Conservation (phyloP, 2,113 vertebrate genomes). For the Desmodus rotundus region DNA sequence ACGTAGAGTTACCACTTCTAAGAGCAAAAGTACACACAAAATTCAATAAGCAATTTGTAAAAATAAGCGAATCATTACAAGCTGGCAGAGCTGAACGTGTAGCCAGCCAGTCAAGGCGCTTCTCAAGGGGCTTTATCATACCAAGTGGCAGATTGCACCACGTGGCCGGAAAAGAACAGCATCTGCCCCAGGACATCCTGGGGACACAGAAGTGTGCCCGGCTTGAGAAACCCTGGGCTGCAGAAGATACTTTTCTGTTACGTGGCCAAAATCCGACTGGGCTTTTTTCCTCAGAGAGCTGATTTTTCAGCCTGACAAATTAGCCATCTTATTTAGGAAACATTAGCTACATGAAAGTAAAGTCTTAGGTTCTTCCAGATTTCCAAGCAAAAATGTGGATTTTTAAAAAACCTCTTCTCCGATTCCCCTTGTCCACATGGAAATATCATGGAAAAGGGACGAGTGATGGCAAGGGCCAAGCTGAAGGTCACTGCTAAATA, state of each 20-base stretch:
- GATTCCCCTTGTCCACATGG: neutral
- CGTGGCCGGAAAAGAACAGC: neutral
- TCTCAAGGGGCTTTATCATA: neutral
- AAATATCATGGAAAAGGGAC: neutral
- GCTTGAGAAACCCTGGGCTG: neutral
- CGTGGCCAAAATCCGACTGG: neutral
- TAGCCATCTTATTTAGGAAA: neutral
- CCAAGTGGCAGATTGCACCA: neutral
- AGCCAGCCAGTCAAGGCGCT: neutral
- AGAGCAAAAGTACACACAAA: neutral
- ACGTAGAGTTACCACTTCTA: neutral
- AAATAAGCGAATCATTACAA: neutral
- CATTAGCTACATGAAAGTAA: neutral
- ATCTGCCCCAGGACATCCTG: neutral
- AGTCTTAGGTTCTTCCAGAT: neutral
- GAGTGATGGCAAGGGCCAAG: neutral
- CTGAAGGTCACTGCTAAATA: neutral
- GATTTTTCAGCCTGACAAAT: neutral
- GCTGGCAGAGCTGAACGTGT: neutral
- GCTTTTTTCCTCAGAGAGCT: neutral
- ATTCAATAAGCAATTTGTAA: slow-evolving; percentile 18
- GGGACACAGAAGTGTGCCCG: neutral
- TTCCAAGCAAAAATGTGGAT: neutral
- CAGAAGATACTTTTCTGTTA: neutral
- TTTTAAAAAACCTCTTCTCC: neutral